Evolutionary conservation across 1,140 invertebrate species (phyloP), one percentile per base, ranked within the genome.

Genomic region (Drosophila biarmipes): DNA sequence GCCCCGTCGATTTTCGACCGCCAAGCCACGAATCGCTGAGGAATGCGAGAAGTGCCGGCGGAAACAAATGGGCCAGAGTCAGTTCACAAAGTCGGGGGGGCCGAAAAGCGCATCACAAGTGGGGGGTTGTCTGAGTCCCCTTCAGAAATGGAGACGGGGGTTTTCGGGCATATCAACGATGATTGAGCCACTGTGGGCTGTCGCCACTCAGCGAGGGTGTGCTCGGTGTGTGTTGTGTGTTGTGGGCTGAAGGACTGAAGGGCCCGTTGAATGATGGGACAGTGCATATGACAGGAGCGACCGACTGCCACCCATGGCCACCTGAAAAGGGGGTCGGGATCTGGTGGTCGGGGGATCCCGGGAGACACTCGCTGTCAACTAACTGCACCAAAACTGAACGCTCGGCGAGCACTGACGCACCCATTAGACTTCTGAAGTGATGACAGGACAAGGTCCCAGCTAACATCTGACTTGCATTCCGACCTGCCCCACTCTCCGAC

Each of bases 351-450:
- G 40, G 34, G 14, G 11, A 17, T 0, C 4, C 45, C 4, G 35
- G 19, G 40, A 17, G 19, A 64, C 40, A 46, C 52, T 46, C 46
- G 53, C 56, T 72, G 73, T 66, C 67, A 64, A 67, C 76, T 76
- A 72, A 76, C 73, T 79, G 67, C 76, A 73, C 67, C 56, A 61
- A 78, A 78, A 72, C 76, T 58, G 68, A 79, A 55, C 68, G 48
- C 64, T 42, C 37, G 43, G 40, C 61, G 53, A 43, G 29, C 54
- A 45, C 40, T 73, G 77, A 58, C 49, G 61, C 78, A 49, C 49
- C 78, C 72, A 71, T 80, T 80, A 76, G 78, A 66, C 67, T 43
- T 55, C 35, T 66, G 38, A 71, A 80, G 72, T 80, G 73, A 62
- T 80, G 78, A 80, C 78, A 80, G 78, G 59, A 62, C 56, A 73